Evolutionary conservation across 2,113 vertebrate species (phyloP).

Genomic region (Phycodurus eques): DNA sequence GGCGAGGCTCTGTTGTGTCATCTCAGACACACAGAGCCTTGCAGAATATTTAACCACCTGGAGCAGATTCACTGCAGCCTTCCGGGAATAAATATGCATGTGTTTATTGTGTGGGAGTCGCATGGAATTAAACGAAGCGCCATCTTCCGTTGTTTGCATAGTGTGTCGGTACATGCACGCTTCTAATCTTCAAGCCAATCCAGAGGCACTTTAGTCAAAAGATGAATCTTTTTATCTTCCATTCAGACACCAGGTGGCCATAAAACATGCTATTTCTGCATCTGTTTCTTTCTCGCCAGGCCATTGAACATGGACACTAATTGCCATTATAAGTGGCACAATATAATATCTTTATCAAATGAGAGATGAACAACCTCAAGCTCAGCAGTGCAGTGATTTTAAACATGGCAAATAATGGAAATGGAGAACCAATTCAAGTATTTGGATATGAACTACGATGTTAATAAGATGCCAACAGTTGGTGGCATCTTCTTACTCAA

Average conservation of each 20-base stretch:
- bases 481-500: neutral
- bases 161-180: slow-evolving; percentile 17
- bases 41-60: slow-evolving; percentile 5
- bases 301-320: slow-evolving; percentile 10
- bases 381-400: slow-evolving; percentile 19
- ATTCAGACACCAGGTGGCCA: neutral
- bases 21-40: slow-evolving; percentile 38
- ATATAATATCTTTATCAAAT: slow-evolving; percentile 4
- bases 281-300: neutral
- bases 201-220: neutral
- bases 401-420: slow-evolving; percentile 17
- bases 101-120: slow-evolving; percentile 7
- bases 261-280: slow-evolving; percentile 6
- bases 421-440: slow-evolving; percentile 7
- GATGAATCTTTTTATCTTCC: neutral
- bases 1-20: slow-evolving; percentile 18
- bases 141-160: neutral
- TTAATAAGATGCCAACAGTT: neutral
- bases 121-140: slow-evolving; percentile 9
- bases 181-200: neutral
- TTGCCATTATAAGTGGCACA: slow-evolving; percentile 22
- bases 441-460: slow-evolving; percentile 13
- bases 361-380: slow-evolving; percentile 5
- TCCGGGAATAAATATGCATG: neutral
- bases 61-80: slow-evolving; percentile 12